phyloP scores from a whole-genome alignment of 2,888 invertebrate species.

The Troilus luridus region DNA sequence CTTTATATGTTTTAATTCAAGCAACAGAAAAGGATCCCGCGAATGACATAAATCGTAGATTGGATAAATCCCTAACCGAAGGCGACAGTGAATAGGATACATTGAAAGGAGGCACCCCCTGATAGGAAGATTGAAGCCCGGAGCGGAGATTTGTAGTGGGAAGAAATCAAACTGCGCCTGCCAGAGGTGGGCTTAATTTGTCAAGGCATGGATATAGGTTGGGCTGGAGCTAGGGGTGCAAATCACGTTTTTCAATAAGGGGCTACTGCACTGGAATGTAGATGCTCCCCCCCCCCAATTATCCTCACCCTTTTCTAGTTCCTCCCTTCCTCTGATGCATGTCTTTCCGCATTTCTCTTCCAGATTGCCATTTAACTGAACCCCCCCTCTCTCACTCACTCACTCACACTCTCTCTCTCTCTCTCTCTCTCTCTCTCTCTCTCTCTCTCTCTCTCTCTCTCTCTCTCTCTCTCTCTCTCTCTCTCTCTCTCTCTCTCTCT shows the following conservation, averaged over 20 bases:
- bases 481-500: too few species aligned
- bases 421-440: too few species aligned
- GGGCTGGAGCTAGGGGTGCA: conserved; percentile 45
- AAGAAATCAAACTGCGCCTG: conserved; percentile 44
- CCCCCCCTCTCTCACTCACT: too few species aligned
- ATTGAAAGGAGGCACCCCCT: conserved; percentile 5
- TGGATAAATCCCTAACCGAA: conserved; percentile 39
- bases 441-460: too few species aligned
- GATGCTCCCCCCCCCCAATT: conserved; percentile 38
- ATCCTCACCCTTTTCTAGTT: conserved; percentile 35
- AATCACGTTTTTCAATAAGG: conserved; percentile 59
- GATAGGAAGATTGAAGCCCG: conserved; percentile 32
- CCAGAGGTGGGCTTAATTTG: conserved; percentile 42
- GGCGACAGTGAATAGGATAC: conserved; percentile 30
- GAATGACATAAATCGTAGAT: conserved; percentile 28
- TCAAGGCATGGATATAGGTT: conserved; percentile 45
- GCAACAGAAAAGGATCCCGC: not conserved
- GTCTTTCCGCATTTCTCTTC: not conserved
- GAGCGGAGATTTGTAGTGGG: not conserved
- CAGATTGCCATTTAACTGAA: conserved; percentile 13
- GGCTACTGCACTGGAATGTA: conserved; percentile 37
- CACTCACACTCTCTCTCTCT: too few species aligned
- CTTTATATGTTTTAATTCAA: conserved; percentile 3
- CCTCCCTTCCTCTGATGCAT: conserved; percentile 23
- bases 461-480: too few species aligned